These are phyloP conservation scores for Melanotaenia boesemani DNA, from an alignment of 2,797 vertebrate species.

Conservation along the genomic window DNA sequence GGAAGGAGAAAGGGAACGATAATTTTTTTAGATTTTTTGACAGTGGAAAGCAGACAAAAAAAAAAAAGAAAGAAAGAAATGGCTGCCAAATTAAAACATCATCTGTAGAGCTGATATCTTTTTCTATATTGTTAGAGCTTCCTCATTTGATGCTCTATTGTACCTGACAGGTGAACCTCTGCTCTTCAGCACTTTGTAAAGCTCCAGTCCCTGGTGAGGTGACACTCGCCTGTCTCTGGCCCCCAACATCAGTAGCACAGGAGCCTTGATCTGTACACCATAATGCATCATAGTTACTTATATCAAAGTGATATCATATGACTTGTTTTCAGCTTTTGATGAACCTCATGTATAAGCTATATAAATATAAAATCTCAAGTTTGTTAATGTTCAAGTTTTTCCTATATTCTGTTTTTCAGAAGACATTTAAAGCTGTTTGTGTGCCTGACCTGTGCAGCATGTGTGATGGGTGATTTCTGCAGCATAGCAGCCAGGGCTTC, in stretches of 20 bases:
- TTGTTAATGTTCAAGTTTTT: not conserved
- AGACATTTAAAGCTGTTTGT: not conserved
- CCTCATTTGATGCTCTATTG: not conserved
- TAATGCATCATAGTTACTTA: not conserved
- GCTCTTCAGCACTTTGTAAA: constrained; percentile 86
- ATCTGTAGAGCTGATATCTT: not conserved
- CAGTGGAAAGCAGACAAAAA: not conserved
- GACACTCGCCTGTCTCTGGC: constrained; percentile 85
- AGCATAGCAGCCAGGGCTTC: constrained; percentile 85
- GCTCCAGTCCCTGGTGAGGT: constrained; percentile 87
- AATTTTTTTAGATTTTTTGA: not conserved
- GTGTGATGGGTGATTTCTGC: constrained; percentile 83
- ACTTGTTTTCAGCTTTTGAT: not conserved
- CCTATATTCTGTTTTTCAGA: not conserved
- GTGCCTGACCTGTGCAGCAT: constrained; percentile 79
- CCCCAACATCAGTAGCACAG: constrained; percentile 86
- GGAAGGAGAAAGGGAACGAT: constrained; percentile 15
- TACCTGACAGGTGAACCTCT: constrained; percentile 81
- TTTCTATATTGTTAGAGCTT: not conserved
- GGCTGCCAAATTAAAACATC: too few relatives aligned
- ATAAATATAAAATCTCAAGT: not conserved
- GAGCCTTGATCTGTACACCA: constrained; percentile 80
- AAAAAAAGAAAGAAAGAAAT: too few relatives aligned
- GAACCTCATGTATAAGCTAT: not conserved
- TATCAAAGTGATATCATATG: not conserved